phyloP scores from a whole-genome alignment of 1,140 invertebrate genomes.

The Temnothorax curvispinosus region DNA sequence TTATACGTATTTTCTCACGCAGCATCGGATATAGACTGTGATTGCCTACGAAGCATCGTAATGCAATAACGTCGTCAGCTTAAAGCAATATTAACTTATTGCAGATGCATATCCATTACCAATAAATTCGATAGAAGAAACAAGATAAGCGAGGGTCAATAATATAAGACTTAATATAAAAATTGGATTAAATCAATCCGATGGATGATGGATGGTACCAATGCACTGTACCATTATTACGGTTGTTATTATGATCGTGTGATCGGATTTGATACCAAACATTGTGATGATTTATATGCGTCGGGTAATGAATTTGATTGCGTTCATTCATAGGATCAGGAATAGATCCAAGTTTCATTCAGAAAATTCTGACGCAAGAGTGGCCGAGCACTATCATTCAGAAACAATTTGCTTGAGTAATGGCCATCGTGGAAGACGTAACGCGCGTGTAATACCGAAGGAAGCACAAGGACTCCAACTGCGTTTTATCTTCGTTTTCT shows the following conservation, averaged over 20 bases:
- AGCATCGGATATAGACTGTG: constrained; percentile 11
- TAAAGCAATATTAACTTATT: neutral
- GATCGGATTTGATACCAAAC: neutral
- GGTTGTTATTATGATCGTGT: neutral
- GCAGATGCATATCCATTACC: neutral
- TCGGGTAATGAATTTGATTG: neutral
- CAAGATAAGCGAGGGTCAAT: neutral
- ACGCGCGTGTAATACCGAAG: constrained; percentile 16
- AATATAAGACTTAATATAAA: neutral
- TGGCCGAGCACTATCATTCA: constrained; percentile 33
- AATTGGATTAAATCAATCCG: neutral
- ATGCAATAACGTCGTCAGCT: neutral
- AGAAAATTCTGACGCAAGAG: constrained; percentile 29
- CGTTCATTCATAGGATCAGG: neutral
- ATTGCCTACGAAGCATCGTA: neutral
- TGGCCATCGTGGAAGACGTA: constrained; percentile 11
- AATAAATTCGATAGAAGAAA: neutral
- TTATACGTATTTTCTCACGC: constrained; percentile 7
- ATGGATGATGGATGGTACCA: neutral
- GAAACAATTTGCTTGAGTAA: constrained; percentile 46
- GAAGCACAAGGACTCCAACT: constrained; percentile 33
- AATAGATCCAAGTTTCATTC: constrained; percentile 15
- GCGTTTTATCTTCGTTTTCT: constrained; percentile 21
- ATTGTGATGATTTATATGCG: neutral
- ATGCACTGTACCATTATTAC: neutral